Base-by-base conservation (phyloP, 2,113 vertebrate species). In the Rallus limicola region DNA sequence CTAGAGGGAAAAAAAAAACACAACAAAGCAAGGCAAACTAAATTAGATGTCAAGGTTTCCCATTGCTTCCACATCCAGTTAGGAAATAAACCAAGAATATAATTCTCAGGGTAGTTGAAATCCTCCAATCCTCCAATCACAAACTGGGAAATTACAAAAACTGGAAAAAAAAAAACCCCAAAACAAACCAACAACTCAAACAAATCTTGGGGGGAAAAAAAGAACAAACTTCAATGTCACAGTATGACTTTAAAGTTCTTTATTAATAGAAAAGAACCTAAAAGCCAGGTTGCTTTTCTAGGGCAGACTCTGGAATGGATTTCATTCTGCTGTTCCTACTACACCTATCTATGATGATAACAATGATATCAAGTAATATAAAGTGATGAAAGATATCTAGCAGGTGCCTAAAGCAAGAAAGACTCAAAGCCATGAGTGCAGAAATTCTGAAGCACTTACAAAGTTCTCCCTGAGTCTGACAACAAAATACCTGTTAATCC, bases 331-430 rank as follows among this genome's bases (percentile, higher is more conserved):
- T 46, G 21, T 42, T 68, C 62, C 62, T 82, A 6, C 48, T 65
- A n/a, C 59, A 63, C 23, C 38, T 11, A n/a, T 36, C 63, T 53
- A 36, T 58, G 80, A 78, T 67, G 76, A 44, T 81, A 83, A 83
- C 53, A 71, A 63, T 55, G 81, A 6, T 70, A 77, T 81, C 55
- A 86, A 59, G 28, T 36, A 77, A 82, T 74, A 70, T 9, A 63
- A 92, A 90, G 34, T 78, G 80, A 81, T 93, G 82, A 86, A 76
- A 93, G 72, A 78, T 64, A 92, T 68, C 88, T 82, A 93, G 17
- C 86, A 78, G 71, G 28, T 44, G 29, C 65, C 65, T 74, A 70
- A 60, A 92, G 23, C 52, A 87, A 82, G 82, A 69, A 86, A 56
- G 58, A 25, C 46, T 71, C 53, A 53, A 82, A 79, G 62, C 26